Conservation (phyloP, 2,797 vertebrate species). For the Hippoglossus hippoglossus region DNA sequence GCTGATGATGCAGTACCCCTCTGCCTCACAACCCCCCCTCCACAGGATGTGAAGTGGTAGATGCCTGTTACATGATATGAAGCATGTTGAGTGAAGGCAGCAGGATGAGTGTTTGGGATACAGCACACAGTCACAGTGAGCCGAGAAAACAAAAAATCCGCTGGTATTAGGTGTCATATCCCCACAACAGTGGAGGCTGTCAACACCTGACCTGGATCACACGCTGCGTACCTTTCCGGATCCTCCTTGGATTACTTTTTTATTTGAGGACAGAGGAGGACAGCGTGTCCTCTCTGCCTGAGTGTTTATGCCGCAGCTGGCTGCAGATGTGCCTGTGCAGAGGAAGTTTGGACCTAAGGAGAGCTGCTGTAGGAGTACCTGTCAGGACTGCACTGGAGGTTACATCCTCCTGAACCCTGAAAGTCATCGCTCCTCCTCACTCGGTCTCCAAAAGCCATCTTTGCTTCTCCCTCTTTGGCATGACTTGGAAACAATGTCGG, state of each 20-base stretch:
- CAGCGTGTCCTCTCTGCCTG: conserved; percentile 69
- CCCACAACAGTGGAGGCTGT: conserved; percentile 56
- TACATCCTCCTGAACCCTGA: conserved; percentile 38
- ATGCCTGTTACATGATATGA: conserved; percentile 91
- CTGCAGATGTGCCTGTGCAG: conserved; percentile 77
- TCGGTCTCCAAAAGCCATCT: conserved; percentile 56
- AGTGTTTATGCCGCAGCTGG: conserved; percentile 78
- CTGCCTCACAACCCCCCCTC: conserved; percentile 64
- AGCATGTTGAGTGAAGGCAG: conserved; percentile 83
- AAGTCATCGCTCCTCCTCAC: conserved; percentile 53
- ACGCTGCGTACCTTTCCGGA: conserved; percentile 38
- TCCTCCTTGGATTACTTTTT: conserved; percentile 62
- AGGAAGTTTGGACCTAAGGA: conserved; percentile 63
- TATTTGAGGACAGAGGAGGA: conserved; percentile 73
- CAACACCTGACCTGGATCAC: conserved; percentile 70
- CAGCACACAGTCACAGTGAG: conserved; percentile 58
- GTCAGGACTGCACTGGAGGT: conserved; percentile 50
- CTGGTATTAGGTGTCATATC: conserved; percentile 61
- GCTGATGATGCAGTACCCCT: conserved; percentile 75
- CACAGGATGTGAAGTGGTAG: conserved; percentile 86
- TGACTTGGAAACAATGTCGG: conserved; percentile 86
- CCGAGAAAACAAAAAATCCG: conserved; percentile 66
- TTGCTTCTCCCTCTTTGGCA: conserved; percentile 65
- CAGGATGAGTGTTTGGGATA: conserved; percentile 80
- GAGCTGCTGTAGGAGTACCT: conserved; percentile 41